Evolutionary conservation across 2,797 vertebrate genomes (phyloP).

Genomic region (Paramormyrops hopkinsi): DNA sequence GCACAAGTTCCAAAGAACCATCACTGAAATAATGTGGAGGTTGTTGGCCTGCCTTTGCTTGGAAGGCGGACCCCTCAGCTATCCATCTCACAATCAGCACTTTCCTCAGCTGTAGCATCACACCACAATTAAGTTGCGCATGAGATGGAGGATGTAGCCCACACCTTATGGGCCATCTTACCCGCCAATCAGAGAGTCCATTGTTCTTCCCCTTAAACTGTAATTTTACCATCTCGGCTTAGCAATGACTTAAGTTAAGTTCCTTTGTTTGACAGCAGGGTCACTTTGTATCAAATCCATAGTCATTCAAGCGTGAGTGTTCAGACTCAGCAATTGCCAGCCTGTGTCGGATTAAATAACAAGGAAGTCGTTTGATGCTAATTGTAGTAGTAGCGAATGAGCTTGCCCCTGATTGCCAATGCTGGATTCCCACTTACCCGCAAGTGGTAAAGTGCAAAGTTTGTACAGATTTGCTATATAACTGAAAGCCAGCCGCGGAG

Average conservation of each 20-base stretch:
- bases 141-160: neutral
- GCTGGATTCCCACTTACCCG: neutral
- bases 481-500: neutral
- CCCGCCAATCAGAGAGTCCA: constrained; percentile 17
- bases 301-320: constrained; percentile 1
- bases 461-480: neutral
- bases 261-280: neutral
- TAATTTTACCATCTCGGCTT: neutral
- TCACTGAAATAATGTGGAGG: neutral
- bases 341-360: neutral
- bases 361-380: neutral
- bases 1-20: neutral
- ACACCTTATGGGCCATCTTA: neutral
- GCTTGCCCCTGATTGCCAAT: neutral
- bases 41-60: neutral
- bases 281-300: neutral
- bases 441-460: neutral
- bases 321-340: neutral
- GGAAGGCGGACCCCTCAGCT: neutral
- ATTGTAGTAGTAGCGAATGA: neutral
- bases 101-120: neutral
- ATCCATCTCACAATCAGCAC: neutral
- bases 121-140: constrained; percentile 3
- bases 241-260: neutral
- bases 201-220: constrained; percentile 6